phyloP scores from a whole-genome alignment of 2,888 invertebrate species.

The Onthophagus sagittarius region DNA sequence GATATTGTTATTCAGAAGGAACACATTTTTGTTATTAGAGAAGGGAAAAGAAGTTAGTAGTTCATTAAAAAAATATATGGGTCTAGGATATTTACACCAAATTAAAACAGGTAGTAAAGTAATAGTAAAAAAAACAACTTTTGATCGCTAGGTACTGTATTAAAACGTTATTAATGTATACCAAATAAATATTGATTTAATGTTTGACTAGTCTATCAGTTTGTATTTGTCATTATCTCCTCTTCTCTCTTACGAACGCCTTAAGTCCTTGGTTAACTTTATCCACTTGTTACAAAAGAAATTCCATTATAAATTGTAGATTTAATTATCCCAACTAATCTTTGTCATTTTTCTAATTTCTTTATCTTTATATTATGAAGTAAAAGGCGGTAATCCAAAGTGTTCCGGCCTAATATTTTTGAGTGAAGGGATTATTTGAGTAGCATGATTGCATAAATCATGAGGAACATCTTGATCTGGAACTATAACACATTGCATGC shows the following conservation, averaged over 20 bases:
- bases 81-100: too few species aligned
- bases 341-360: neutral
- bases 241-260: neutral
- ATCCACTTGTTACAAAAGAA: too few species aligned
- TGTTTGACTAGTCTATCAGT: conserved; percentile 18
- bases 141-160: conserved; percentile 17
- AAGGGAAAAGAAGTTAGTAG: too few species aligned
- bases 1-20: too few species aligned
- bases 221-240: neutral
- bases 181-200: conserved; percentile 23
- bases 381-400: conserved; percentile 55
- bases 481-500: conserved; percentile 61
- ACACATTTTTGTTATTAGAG: too few species aligned
- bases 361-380: neutral
- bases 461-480: conserved; percentile 49
- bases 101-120: conserved; percentile 40
- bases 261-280: too few species aligned
- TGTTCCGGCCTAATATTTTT: conserved; percentile 59
- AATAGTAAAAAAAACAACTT: conserved; percentile 19
- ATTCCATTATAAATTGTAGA: too few species aligned
- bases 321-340: too few species aligned
- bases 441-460: conserved; percentile 48
- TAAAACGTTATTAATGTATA: conserved; percentile 21
- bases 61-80: too few species aligned
- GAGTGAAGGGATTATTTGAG: conserved; percentile 53